These are phyloP conservation scores for Pomacea maculata DNA, from an alignment of 1,140 invertebrate species.

Conservation along the genomic window DNA sequence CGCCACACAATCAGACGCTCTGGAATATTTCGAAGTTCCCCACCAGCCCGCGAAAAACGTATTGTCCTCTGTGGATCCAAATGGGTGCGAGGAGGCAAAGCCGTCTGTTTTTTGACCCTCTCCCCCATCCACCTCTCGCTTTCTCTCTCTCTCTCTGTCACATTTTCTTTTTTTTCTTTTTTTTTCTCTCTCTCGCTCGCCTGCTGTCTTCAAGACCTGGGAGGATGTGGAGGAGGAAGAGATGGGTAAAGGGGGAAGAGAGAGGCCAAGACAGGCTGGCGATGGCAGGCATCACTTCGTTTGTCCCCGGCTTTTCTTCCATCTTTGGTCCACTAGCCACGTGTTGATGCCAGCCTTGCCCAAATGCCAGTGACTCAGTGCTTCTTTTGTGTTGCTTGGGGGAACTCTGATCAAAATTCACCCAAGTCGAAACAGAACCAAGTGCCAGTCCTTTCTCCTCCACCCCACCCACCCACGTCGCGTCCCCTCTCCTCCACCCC, in stretches of 20 bases:
- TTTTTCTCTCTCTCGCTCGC: constrained; percentile 2
- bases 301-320: too few relatives aligned
- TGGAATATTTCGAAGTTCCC: constrained; percentile 15
- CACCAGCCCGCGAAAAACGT: too few relatives aligned
- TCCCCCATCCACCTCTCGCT: neutral
- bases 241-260: neutral
- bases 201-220: neutral
- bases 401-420: neutral
- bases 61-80: too few relatives aligned
- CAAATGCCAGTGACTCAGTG: neutral
- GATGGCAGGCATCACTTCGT: neutral
- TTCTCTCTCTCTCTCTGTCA: neutral
- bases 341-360: too few relatives aligned
- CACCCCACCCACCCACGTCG: neutral
- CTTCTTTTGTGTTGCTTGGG: neutral
- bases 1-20: constrained; percentile 21
- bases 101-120: neutral
- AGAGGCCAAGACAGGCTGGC: neutral
- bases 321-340: too few relatives aligned
- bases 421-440: neutral
- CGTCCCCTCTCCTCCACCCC: neutral
- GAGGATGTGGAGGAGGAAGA: neutral
- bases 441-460: neutral
- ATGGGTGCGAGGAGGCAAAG: too few relatives aligned
- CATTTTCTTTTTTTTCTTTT: neutral